Conservation (phyloP, 2,113 vertebrate genomes). For the Cephalopholis sonnerati region DNA sequence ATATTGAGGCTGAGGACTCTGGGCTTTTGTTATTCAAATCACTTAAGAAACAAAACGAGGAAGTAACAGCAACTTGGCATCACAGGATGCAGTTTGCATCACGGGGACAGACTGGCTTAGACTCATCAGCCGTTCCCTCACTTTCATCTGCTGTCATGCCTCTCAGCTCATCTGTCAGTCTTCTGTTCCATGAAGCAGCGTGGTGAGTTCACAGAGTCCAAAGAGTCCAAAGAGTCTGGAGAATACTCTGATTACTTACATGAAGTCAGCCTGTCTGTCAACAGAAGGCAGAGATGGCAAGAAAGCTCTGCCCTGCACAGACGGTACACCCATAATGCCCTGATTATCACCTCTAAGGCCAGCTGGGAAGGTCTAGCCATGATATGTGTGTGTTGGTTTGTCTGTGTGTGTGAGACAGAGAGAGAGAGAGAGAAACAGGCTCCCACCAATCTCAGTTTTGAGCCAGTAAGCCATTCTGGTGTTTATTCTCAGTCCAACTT, state of each 20-base stretch:
- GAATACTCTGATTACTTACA: slow-evolving; percentile 13
- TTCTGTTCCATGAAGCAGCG: not conserved
- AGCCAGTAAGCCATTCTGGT: slow-evolving; percentile 46
- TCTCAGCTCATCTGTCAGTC: slow-evolving; percentile 38
- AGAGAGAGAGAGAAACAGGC: slow-evolving; percentile 5
- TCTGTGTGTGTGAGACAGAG: not conserved
- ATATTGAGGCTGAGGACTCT: not conserved
- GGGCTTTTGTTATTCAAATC: not conserved
- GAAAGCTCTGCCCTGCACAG: slow-evolving; percentile 41
- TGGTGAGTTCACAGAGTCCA: slow-evolving; percentile 27
- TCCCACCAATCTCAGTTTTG: slow-evolving; percentile 17
- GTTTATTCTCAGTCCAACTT: slow-evolving; percentile 57
- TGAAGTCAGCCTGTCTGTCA: slow-evolving; percentile 40
- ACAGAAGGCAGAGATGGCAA: slow-evolving; percentile 38
- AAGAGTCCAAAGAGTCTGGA: not conserved
- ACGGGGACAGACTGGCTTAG: not conserved
- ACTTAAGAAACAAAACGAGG: not conserved
- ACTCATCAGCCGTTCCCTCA: not conserved
- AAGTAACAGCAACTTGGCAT: not conserved
- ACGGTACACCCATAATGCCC: slow-evolving; percentile 44
- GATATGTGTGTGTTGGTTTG: slow-evolving; percentile 12
- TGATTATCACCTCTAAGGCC: slow-evolving; percentile 66
- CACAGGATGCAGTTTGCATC: not conserved
- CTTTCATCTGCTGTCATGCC: not conserved
- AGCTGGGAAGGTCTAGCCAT: slow-evolving; percentile 38